A percentile compares a stretch with the other conserved stretches of the same genome.
Evolutionary conservation across 2,888 invertebrate species (phyloP).

Genomic region (Pseudanteris insignis): DNA sequence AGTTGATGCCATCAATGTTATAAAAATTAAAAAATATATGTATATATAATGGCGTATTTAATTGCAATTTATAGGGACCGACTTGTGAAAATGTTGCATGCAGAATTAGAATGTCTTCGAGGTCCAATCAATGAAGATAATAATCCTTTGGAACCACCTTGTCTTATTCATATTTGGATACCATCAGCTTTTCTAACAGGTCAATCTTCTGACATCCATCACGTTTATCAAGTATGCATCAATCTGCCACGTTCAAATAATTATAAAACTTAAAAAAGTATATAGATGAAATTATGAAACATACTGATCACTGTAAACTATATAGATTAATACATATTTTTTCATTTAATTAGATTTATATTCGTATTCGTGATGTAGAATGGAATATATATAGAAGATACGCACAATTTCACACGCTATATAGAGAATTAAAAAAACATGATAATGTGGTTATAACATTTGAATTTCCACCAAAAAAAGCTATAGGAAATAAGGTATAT

Average conservation of each 20-base stretch:
- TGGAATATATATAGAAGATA: conserved; percentile 97
- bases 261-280: too few relatives aligned
- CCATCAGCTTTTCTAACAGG: conserved; percentile 86
- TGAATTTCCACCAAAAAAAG: conserved; percentile 95
- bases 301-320: too few relatives aligned
- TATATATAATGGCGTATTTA: too few relatives aligned
- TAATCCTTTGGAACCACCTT: conserved; percentile 60
- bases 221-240: conserved; percentile 93
- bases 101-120: conserved; percentile 74
- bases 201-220: conserved; percentile 78
- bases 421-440: conserved; percentile 83
- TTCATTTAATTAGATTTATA: conserved; percentile 82
- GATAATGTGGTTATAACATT: conserved; percentile 82
- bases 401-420: conserved; percentile 89
- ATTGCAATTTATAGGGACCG: conserved; percentile 71
- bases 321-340: not conserved
- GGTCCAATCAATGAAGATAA: conserved; percentile 71
- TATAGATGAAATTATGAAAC: too few relatives aligned
- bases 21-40: too few relatives aligned
- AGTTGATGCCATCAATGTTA: too few relatives aligned
- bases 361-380: conserved; percentile 86
- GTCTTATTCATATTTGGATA: conserved; percentile 84
- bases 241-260: too few relatives aligned
- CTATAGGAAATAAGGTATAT: conserved; percentile 86
- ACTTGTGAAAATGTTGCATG: conserved; percentile 70